Evolutionary conservation across 2,113 vertebrate genomes (phyloP), one percentile per base, ranked within the genome.

Genomic region (Aythya baeri): DNA sequence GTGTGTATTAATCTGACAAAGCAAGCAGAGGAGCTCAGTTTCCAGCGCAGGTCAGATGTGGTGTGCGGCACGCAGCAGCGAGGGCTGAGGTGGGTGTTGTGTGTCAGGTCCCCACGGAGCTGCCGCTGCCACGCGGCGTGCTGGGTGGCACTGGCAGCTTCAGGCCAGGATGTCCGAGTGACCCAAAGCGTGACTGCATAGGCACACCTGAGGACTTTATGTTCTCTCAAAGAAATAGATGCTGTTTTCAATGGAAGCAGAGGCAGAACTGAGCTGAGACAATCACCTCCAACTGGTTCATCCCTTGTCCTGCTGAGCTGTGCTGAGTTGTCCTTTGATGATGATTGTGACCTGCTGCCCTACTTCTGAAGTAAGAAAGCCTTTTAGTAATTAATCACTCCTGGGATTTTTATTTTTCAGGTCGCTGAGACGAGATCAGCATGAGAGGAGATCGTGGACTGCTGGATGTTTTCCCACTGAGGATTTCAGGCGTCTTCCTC

Each of bases 21-120:
- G 57, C 9, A 38, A 91, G 84, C 58, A 58, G 67, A 68, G 76
- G 49, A 83, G 17, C 80, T 77, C 25, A n/a, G 31, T 41, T 86
- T 21, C 78, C 52, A 57, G 57, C 61, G 5, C 4, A 26, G 59
- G n/a, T 59, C 20, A 15, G 49, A 34, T 57, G 17, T 59, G 63
- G 25, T 0, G 0, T 2, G 2, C 14, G 22, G 16, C 27, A 44
- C 65, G 5, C 23, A 59, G 57, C 1, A 0, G 23, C 44, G 7
- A 32, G 43, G 66, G 34, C 70, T 55, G 82, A 27, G 32, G 14
- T 41, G 20, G 4, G 2, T 18, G 2, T n/a, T 23, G 6, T 31
- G 41, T 43, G 50, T 49, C 55, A 21, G 62, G 14, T 62, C 21
- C 21, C 23, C n/a, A 1, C 55, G 26, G 50, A 73, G 55, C 71